Evolutionary conservation across 2,113 vertebrate species (phyloP), one percentile per base, ranked within the genome.

Genomic region (Otus sunia): DNA sequence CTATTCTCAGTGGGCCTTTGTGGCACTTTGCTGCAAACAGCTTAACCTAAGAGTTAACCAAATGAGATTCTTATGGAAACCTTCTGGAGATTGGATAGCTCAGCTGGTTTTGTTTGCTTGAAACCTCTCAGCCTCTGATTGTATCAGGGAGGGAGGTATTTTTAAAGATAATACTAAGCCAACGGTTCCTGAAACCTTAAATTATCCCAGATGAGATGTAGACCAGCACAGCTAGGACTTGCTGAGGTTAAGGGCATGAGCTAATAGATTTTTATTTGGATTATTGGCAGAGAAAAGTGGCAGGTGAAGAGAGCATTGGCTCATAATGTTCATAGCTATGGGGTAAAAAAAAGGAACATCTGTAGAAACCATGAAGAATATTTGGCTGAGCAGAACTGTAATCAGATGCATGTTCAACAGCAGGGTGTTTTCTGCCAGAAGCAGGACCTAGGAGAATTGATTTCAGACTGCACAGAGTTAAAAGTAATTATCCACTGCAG

Each of bases 381-480:
- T 68, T 91, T 90, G 91, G 88, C 94, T 71, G 63, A 78, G 84
- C 41, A 63, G 66, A 45, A 13, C 55, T 71, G 79, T 52, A 90
- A 88, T 74, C 86, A 96, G 94, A 76, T 55, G 72, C 68, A 27
- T 93, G 88, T 92, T 94, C 71, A 66, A 64, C 90, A 94, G 87
- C 66, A 79, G 94, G 5, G 16, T 59, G 77, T 58, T 47, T 50
- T 78, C 83, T 95, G 91, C 94, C 93, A 92, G 84, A 90, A 95
- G 67, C 88, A 83, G 77, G 81, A 66, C 88, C 94, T 92, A 5
- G 36, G 71, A 93, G 93, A 69, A 37, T 69, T 91, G 69, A 15
- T 58, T 66, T 88, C 81, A 92, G 92, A 80, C 85, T 88, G 75
- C 52, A 69, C 78, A 80, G 94, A 92, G 94, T 96, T 96, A 96